Conservation (phyloP, 2,113 vertebrate species). For the Sphyrna mokarran region DNA sequence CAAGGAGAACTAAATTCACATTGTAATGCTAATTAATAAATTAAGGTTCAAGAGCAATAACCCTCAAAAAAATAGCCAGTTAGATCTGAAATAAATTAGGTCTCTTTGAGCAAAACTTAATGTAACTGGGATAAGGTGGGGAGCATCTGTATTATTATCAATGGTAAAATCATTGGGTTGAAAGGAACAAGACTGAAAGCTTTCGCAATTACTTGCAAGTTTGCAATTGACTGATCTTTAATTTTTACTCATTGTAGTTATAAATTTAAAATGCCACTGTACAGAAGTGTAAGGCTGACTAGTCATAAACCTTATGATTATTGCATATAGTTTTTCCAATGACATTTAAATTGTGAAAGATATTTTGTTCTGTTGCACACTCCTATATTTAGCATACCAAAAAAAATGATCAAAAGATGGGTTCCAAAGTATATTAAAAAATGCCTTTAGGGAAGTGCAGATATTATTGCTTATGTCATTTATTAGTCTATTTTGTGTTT, state of each 20-base stretch:
- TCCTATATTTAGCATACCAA: constrained; percentile 42
- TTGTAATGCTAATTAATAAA: background rate
- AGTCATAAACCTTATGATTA: background rate
- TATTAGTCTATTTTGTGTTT: constrained; percentile 54
- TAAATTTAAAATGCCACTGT: background rate
- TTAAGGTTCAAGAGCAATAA: background rate
- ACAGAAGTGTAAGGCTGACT: background rate
- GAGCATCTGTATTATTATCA: background rate
- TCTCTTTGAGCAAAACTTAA: background rate
- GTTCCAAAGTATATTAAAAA: constrained; percentile 49
- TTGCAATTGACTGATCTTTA: background rate
- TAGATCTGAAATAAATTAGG: background rate
- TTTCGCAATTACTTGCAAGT: background rate
- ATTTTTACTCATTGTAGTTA: background rate
- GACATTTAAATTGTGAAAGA: background rate
- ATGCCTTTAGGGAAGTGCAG: constrained; percentile 48
- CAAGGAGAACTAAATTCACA: background rate
- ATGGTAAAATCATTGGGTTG: background rate
- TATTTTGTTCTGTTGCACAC: constrained; percentile 38
- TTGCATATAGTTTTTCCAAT: background rate
- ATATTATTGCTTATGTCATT: constrained; percentile 48
- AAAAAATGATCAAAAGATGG: constrained; percentile 44
- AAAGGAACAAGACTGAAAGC: background rate
- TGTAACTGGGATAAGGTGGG: background rate
- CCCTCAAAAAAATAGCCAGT: background rate